Evolutionary conservation across 2,888 invertebrate genomes (phyloP).

Genomic region (Macropis europaea): DNA sequence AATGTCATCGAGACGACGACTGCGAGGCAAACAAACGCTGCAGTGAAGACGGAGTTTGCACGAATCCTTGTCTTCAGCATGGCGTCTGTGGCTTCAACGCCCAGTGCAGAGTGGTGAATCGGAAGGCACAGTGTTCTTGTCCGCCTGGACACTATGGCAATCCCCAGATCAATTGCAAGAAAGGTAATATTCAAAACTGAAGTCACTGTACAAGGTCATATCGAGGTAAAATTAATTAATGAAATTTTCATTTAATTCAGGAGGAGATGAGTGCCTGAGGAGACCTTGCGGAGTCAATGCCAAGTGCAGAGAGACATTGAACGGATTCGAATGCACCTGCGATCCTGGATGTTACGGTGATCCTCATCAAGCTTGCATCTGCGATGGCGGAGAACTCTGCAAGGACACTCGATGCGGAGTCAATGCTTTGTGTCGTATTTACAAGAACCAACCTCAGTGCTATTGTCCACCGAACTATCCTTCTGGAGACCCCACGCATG

Average conservation of each 20-base stretch:
- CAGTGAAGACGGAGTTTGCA: conserved; percentile 86
- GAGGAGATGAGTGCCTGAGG: conserved; percentile 87
- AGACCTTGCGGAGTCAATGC: conserved; percentile 93
- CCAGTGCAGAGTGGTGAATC: conserved; percentile 89
- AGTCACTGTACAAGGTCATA: background rate
- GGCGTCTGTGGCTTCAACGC: conserved; percentile 92
- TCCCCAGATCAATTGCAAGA: conserved; percentile 85
- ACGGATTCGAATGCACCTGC: conserved; percentile 91
- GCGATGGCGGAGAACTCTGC: conserved; percentile 88
- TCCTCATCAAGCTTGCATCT: conserved; percentile 89
- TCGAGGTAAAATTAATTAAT: too few relatives aligned
- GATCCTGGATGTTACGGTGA: conserved; percentile 90
- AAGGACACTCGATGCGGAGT: conserved; percentile 89
- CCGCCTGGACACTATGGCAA: conserved; percentile 88
- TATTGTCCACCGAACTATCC: conserved; percentile 92
- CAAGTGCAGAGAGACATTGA: conserved; percentile 88
- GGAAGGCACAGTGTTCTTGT: conserved; percentile 89
- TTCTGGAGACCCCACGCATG: conserved; percentile 90
- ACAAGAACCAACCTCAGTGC: conserved; percentile 87
- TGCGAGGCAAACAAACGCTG: conserved; percentile 90
- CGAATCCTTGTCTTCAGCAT: conserved; percentile 89
- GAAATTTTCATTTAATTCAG: conserved; percentile 66
- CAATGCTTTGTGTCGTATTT: conserved; percentile 89
- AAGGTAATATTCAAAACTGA: conserved; percentile 75
- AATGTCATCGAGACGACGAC: conserved; percentile 88